These are phyloP conservation scores for Gymnogyps californianus DNA, from an alignment of 2,113 vertebrate species.

Conservation along the genomic window DNA sequence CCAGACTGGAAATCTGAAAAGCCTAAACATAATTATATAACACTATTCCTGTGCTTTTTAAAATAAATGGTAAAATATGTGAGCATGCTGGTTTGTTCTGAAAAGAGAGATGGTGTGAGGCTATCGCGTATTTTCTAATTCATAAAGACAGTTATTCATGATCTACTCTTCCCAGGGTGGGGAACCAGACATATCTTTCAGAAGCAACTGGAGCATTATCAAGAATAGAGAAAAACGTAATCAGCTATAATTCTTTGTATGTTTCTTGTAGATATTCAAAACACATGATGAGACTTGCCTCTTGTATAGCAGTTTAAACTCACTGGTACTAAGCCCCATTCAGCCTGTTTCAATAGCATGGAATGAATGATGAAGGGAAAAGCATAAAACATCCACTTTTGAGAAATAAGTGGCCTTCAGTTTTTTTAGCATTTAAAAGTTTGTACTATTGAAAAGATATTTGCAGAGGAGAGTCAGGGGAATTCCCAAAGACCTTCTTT, in stretches of 20 bases:
- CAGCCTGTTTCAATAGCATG: background rate
- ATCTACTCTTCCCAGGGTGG: background rate
- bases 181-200: conserved; percentile 6
- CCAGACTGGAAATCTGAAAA: background rate
- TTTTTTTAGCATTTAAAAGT: too few species aligned
- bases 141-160: background rate
- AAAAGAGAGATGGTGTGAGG: background rate
- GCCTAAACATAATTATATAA: background rate
- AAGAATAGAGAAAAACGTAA: background rate
- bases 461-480: too few species aligned
- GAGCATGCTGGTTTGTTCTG: background rate
- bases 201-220: background rate
- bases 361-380: background rate
- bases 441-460: too few species aligned
- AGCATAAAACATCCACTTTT: background rate
- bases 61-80: background rate
- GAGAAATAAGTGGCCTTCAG: background rate
- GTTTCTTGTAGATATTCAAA: conserved; percentile 40
- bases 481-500: too few species aligned
- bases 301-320: background rate
- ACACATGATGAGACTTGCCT: conserved; percentile 6
- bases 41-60: background rate
- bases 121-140: background rate
- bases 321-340: background rate
- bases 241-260: background rate